phyloP scores from a whole-genome alignment of 2,888 invertebrate genomes.

The Coecobrya sp. region DNA sequence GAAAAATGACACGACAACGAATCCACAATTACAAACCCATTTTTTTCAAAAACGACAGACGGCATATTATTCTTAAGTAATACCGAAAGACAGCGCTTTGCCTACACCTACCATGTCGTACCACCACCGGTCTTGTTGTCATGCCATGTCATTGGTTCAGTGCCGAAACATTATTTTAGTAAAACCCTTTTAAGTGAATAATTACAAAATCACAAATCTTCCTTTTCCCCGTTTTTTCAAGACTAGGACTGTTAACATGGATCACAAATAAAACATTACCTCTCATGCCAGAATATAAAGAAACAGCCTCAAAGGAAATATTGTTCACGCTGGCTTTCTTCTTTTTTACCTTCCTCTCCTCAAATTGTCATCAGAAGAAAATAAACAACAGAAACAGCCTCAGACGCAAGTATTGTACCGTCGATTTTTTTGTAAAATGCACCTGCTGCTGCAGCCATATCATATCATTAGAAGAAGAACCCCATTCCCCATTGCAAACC shows the following conservation, averaged over 20 bases:
- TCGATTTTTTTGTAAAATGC: background rate
- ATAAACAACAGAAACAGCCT: background rate
- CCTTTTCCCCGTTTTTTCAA: slow-evolving; percentile 8
- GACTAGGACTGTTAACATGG: slow-evolving; percentile 23
- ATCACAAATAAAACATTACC: background rate
- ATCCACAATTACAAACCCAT: slow-evolving; percentile 17
- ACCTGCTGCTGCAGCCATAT: slow-evolving; percentile 49
- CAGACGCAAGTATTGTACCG: background rate
- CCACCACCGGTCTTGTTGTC: slow-evolving; percentile 32
- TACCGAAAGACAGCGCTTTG: background rate
- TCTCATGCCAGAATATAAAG: background rate
- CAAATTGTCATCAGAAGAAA: slow-evolving; percentile 33
- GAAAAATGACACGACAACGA: slow-evolving; percentile 7
- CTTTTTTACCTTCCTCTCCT: background rate
- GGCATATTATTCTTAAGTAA: background rate
- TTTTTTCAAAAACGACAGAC: background rate
- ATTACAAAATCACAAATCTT: slow-evolving; percentile 53
- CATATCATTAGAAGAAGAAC: background rate
- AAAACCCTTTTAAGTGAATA: slow-evolving; percentile 49
- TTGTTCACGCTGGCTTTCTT: slow-evolving; percentile 5
- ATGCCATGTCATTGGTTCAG: slow-evolving; percentile 17
- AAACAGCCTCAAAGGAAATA: slow-evolving; percentile 31
- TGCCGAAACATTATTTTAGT: slow-evolving; percentile 13
- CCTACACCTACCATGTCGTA: background rate
- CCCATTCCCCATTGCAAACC: slow-evolving; percentile 7